Percentiles rank a stretch among this genome's conserved stretches.
Conservation (phyloP, 2,797 vertebrate genomes). For the Falco cherrug region DNA sequence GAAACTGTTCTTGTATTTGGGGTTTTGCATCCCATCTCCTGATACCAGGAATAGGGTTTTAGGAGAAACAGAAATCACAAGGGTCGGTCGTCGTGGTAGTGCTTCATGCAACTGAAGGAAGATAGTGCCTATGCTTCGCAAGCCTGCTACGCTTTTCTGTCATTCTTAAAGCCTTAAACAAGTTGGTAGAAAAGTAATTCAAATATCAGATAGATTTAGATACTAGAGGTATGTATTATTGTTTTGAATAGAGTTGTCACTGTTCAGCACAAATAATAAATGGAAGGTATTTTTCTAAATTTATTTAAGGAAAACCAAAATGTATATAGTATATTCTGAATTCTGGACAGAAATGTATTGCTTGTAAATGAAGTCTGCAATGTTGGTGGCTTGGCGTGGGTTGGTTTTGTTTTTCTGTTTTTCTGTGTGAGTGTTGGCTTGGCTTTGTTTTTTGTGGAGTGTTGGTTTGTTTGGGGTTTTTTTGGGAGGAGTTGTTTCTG, state of each 20-base stretch:
- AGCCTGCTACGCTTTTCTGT: not conserved
- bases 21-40: not conserved
- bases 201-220: not conserved
- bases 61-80: not conserved
- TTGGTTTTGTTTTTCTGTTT: not conserved
- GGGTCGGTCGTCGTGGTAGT: not conserved
- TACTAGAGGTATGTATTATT: not conserved
- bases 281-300: not conserved
- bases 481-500: too few relatives aligned
- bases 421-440: too few relatives aligned
- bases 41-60: not conserved
- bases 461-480: not conserved
- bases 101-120: not conserved
- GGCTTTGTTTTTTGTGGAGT: not conserved
- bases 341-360: not conserved
- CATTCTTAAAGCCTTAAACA: not conserved
- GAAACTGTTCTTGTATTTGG: not conserved
- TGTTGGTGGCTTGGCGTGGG: not conserved
- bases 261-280: not conserved
- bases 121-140: not conserved
- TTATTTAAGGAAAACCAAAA: not conserved
- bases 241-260: not conserved
- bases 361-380: not conserved
- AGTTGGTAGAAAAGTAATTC: not conserved
- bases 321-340: not conserved